A percentile compares a stretch with the other conserved stretches of the same genome.
Evolutionary conservation across 2,888 invertebrate genomes (phyloP).

Genomic region (Zhengitettix transpicula): DNA sequence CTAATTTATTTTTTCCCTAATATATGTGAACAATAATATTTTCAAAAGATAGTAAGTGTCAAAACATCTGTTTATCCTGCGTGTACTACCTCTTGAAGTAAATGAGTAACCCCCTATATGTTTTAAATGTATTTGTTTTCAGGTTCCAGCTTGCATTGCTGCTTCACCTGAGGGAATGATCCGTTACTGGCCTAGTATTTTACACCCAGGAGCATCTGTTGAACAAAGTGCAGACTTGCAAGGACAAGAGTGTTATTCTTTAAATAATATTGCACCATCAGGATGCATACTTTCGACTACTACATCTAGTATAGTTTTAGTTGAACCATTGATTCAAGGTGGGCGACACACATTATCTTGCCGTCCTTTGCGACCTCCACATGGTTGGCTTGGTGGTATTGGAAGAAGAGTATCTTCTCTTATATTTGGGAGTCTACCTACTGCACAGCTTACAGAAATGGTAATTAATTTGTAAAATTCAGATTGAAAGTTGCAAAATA

Average conservation of each 20-base stretch:
- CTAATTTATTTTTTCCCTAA: too few species aligned
- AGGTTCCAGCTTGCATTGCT: conserved; percentile 73
- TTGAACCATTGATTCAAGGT: conserved; percentile 39
- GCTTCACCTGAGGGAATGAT: conserved; percentile 86
- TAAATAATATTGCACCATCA: conserved; percentile 47
- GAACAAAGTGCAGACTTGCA: conserved; percentile 76
- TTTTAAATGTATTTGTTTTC: not conserved
- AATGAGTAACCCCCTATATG: too few species aligned
- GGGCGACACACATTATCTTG: conserved; percentile 53
- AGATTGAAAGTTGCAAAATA: too few species aligned
- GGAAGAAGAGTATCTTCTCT: conserved; percentile 64
- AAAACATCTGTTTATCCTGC: too few species aligned
- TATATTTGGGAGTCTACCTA: conserved; percentile 48
- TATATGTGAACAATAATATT: too few species aligned
- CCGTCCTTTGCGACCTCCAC: conserved; percentile 51
- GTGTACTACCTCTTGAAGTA: too few species aligned
- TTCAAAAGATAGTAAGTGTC: too few species aligned
- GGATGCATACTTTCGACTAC: conserved; percentile 81
- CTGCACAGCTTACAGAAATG: conserved; percentile 17
- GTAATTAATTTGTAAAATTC: conserved; percentile 10
- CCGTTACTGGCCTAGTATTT: conserved; percentile 83
- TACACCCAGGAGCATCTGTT: conserved; percentile 69
- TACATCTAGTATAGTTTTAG: conserved; percentile 67
- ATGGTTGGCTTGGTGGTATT: conserved; percentile 68
- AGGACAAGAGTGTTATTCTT: conserved; percentile 69